Evolutionary conservation across 1,140 invertebrate species (phyloP), one percentile per base, ranked within the genome.

Genomic region (Thrips palmi): DNA sequence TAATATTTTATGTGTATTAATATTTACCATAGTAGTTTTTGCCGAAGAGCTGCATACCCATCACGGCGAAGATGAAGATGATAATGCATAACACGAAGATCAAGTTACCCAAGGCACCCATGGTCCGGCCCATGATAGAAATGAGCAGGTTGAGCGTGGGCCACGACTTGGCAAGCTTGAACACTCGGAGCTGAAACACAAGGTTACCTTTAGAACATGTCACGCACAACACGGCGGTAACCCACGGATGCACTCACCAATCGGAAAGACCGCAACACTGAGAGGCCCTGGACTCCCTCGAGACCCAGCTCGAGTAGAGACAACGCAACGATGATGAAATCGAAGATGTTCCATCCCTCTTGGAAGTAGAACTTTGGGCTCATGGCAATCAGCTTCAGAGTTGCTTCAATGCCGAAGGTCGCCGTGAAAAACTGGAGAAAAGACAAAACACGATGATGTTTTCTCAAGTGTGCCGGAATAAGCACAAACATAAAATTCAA

Each of bases 81-180:
- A 97, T 93, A 63, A 97, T 96, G 58, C 80, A 89, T 56, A 96
- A 71, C 49, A 96, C 88, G 67, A 96, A 91, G 47, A 88, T 93
- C 58, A 97, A 68, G 67, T 96, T 97, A 67, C 89, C 92, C 63
- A 97, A 71, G 52, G 92, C 91, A 53, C 91, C 91, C 64, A 97
- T 82, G 21, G 92, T 96, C 65, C 88, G 78, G 51, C 88, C 92
- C 80, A 97, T 96, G 56, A 97, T 97, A 52, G 89, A 92, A 59
- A 97, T 94, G 47, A 97, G 73, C 64, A 96, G 75, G 68, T 97
- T 97, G 55, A 97, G 68, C 41, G 92, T 96, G 49, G 88, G 91
- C 93, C 92, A 97, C 39, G 91, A 97, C 68, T 96, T 97, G 45
- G 93, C 93, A 59, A 97, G 67, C 74, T 97, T 97, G 72, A 97